Base-by-base conservation (phyloP, 2,888 invertebrate genomes). In the Callosobruchus maculatus region DNA sequence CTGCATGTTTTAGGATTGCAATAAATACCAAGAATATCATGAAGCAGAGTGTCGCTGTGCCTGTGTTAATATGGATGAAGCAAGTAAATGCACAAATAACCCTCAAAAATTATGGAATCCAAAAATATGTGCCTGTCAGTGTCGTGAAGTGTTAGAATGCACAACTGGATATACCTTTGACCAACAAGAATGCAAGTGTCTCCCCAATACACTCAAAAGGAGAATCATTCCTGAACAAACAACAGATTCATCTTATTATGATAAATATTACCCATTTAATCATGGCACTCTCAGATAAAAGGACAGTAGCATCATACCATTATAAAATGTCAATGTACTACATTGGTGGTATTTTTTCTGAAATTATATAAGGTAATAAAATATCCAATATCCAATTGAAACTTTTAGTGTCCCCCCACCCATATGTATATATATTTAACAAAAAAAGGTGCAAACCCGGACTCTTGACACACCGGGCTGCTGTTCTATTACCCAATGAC, bases 81-180 rank as follows among this genome's bases (percentile, higher is more conserved):
- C 89, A 75, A 85, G 87, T 7, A 92, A 92, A 82, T 93, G 93
- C 81, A 87, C 88, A 77, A 85, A 88, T 71, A 87, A 86, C 22
- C 83, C 82, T 0, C 86, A 85, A 20, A 92, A 91, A 84, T 83
- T 90, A 21, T 93, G 93, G 93, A 89, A 93, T 81, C 86, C 89
- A 7, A 84, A 88, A 5, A 84, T 85, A 0, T 93, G 93, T 81
- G 83, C 87, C 18, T 93, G 93, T 80, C 85, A 88, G 71, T 93
- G 93, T 80, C 87, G 89, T 67, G 87, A 89, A 31, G 82, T 84
- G 13, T 82, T 86, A 22, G 88, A 88, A 67, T 93, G 93, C 84
- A 89, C 90, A 22, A 90, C 91, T 0, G 92, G 92, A 70, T 89
- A 87, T 73, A 86, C 86, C 77, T 93, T 90, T 82, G 91, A 93